These are phyloP conservation scores for Acronicta alni DNA, from an alignment of 2,888 invertebrate species.

Conservation along the genomic window DNA sequence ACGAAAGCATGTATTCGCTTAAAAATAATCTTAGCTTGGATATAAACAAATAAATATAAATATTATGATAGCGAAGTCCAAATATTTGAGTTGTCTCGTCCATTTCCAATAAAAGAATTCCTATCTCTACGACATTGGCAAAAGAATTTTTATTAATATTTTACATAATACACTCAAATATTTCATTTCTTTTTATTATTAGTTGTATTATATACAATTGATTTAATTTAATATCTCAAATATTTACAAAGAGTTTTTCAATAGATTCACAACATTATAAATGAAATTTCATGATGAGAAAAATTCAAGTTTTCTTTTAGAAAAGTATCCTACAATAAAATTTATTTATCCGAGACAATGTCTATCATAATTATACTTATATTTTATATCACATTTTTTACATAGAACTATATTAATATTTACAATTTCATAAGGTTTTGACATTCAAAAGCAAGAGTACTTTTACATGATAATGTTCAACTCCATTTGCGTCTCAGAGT, in stretches of 20 bases:
- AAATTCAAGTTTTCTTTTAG: slow-evolving; percentile 60
- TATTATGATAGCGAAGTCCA: not conserved
- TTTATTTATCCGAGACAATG: slow-evolving; percentile 46
- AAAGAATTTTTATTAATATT: slow-evolving; percentile 26
- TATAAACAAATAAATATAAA: not conserved
- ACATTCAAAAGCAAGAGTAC: slow-evolving; percentile 37
- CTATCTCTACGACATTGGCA: slow-evolving; percentile 22
- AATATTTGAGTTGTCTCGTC: slow-evolving; percentile 4
- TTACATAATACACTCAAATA: slow-evolving; percentile 30
- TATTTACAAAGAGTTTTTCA: slow-evolving; percentile 55
- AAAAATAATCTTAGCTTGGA: slow-evolving; percentile 2
- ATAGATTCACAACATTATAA: slow-evolving; percentile 50
- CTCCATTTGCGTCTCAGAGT: slow-evolving; percentile 16
- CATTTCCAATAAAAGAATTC: slow-evolving; percentile 9
- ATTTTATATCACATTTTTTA: slow-evolving; percentile 71
- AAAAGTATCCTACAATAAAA: slow-evolving; percentile 63
- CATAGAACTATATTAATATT: slow-evolving; percentile 59
- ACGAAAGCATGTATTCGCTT: slow-evolving; percentile 19
- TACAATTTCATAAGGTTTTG: slow-evolving; percentile 57
- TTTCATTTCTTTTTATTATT: slow-evolving; percentile 21
- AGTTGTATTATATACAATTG: slow-evolving; percentile 46
- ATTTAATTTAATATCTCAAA: slow-evolving; percentile 30
- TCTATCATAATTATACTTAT: slow-evolving; percentile 56
- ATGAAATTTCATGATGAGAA: slow-evolving; percentile 46
- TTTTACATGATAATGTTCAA: slow-evolving; percentile 27